Base-by-base conservation (phyloP, 64 coral and sea anemone genomes). In the Montipora sp. region DNA sequence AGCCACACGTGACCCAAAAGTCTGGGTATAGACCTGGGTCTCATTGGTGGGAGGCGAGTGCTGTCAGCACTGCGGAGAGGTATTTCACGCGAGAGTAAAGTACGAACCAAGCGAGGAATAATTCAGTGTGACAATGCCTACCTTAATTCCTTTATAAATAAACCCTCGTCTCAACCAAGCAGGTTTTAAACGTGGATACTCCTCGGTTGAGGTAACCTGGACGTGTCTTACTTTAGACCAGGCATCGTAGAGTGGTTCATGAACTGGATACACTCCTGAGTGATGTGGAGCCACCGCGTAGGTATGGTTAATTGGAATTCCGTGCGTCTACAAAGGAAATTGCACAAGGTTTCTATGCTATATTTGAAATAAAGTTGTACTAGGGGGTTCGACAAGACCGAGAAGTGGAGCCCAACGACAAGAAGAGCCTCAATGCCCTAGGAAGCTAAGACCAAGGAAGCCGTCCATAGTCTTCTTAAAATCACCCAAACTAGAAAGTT, bases 241-340 rank as follows among this genome's bases (percentile, higher is more conserved):
- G 3, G 94, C 95, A 48, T 95, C 90, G 43, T 99, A 99, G 6
- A 99, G 92, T 12, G 92, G 73, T 21, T 99, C 94, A 24, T 99
- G 98, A 15, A 96, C 83, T 20, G 98, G 98, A 66, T 99, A 99
- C 3, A 99, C 98, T 8, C 98, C 98, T 3, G 98, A 99, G 23
- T 99, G 98, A 50, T 99, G 98, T 12, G 98, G 95, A 3, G 94
- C 94, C 1, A 99, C 94, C 18, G 92, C 75, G 49, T 99, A 99
- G 5, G 88, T 83, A n/a, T 60, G 80, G 57, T 94, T 96, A 80
- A 99, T 80, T 10, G 94, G 89, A 48, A 99, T 99, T 3, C 94
- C 92, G n/a, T 94, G 88, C 27, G 92, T 87, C 98, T 99, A 88
- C 86, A 70, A 73, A 51, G 12, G 75, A 27, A 66, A 45, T 44